Conservation (phyloP, 2,888 invertebrate species). For the Spodoptera exigua region DNA sequence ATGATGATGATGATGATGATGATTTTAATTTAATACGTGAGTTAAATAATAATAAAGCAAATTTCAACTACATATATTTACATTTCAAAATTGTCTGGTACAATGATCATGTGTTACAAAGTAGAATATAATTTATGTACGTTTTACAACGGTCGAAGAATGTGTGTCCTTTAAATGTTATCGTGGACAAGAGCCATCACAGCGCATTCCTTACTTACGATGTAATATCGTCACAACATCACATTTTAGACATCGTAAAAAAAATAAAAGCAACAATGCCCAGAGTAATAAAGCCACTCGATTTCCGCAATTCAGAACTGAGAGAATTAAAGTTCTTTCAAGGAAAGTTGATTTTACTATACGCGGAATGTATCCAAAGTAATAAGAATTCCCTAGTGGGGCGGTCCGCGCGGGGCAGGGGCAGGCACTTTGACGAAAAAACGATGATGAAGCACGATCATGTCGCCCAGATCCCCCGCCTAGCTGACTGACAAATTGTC, state of each 20-base stretch:
- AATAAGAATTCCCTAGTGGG: constrained; percentile 81
- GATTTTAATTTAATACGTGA: too few relatives aligned
- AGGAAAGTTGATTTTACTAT: constrained; percentile 78
- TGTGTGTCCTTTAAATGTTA: constrained; percentile 62
- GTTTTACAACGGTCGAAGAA: constrained; percentile 54
- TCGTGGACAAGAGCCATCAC: constrained; percentile 63
- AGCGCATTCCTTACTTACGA: constrained; percentile 74
- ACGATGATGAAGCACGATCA: constrained; percentile 86
- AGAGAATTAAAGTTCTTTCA: constrained; percentile 84
- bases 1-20: too few relatives aligned
- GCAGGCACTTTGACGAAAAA: constrained; percentile 79
- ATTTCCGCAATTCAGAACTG: constrained; percentile 80
- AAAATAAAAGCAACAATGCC: constrained; percentile 79
- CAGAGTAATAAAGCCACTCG: constrained; percentile 81
- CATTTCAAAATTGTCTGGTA: too few relatives aligned
- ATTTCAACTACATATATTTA: too few relatives aligned
- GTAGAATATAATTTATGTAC: constrained; percentile 24
- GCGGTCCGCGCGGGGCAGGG: constrained; percentile 66
- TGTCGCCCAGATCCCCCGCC: constrained; percentile 76
- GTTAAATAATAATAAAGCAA: too few relatives aligned
- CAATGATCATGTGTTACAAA: too few relatives aligned
- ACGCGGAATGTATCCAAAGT: constrained; percentile 79
- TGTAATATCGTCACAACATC: constrained; percentile 76
- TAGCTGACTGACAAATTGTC: constrained; percentile 84
- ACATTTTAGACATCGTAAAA: constrained; percentile 80